Percentiles rank a stretch among this genome's conserved stretches.
These are phyloP conservation scores for Euwallacea similis DNA, from an alignment of 1,140 invertebrate species.

Conservation along the genomic window DNA sequence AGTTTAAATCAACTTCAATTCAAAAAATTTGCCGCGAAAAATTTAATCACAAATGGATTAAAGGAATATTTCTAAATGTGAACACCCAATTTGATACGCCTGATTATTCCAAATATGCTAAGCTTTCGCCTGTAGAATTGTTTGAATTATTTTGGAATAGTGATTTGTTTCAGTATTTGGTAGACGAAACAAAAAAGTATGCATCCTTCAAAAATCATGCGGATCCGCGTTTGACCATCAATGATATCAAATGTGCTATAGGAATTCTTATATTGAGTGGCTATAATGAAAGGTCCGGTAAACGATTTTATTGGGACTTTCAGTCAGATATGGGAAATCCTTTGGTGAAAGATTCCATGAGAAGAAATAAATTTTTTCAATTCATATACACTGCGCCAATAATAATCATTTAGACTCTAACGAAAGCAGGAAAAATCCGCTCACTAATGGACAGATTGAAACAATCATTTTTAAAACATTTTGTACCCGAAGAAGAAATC, in stretches of 20 bases:
- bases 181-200: constrained; percentile 35
- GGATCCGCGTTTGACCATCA: constrained; percentile 27
- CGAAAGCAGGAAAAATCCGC: constrained; percentile 39
- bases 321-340: no score
- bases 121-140: constrained; percentile 24
- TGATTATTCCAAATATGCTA: no score
- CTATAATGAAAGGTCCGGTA: constrained; percentile 31
- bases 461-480: constrained; percentile 33
- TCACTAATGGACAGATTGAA: constrained; percentile 36
- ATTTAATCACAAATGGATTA: no score
- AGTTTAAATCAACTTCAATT: no score
- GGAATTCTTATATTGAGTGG: constrained; percentile 37
- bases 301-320: constrained; percentile 35
- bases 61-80: no score
- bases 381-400: constrained; percentile 35
- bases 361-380: constrained; percentile 36
- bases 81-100: no score
- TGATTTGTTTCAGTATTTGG: constrained; percentile 24
- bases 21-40: no score
- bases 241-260: constrained; percentile 38
- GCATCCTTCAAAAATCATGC: no score
- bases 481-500: constrained; percentile 31
- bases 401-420: constrained; percentile 20
- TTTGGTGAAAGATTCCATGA: constrained; percentile 29
- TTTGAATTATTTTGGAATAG: constrained; percentile 31